Evolutionary conservation across 2,113 vertebrate genomes (phyloP).

Genomic region (Piprites chloris): DNA sequence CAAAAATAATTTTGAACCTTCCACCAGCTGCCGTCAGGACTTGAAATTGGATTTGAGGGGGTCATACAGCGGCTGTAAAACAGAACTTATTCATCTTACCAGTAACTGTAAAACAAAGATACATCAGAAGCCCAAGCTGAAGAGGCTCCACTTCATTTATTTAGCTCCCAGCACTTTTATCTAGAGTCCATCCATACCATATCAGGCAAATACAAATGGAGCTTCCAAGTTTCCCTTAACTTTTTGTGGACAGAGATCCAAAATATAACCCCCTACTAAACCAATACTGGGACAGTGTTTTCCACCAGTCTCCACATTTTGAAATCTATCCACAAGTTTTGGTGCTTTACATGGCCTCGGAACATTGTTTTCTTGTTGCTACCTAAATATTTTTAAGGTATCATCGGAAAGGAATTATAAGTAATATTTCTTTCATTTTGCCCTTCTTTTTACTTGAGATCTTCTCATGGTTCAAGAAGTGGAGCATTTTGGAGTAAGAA

Average conservation of each 20-base stretch:
- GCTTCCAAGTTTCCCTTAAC: background rate
- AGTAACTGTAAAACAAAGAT: background rate
- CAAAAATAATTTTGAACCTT: background rate
- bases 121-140: accelerated
- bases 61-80: background rate
- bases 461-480: background rate
- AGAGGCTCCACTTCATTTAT: background rate
- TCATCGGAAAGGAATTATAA: background rate
- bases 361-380: background rate
- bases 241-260: background rate
- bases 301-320: background rate
- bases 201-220: background rate
- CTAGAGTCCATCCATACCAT: background rate
- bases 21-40: background rate
- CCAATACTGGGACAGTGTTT: background rate
- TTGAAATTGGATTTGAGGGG: background rate
- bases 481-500: background rate
- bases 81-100: background rate
- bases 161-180: background rate
- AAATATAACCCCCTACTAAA: background rate
- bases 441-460: background rate
- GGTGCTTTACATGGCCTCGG: background rate
- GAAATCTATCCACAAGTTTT: background rate
- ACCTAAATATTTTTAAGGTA: background rate
- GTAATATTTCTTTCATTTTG: background rate